phyloP scores from a whole-genome alignment of 2,888 invertebrate species.

The Ariolimax columbianus region DNA sequence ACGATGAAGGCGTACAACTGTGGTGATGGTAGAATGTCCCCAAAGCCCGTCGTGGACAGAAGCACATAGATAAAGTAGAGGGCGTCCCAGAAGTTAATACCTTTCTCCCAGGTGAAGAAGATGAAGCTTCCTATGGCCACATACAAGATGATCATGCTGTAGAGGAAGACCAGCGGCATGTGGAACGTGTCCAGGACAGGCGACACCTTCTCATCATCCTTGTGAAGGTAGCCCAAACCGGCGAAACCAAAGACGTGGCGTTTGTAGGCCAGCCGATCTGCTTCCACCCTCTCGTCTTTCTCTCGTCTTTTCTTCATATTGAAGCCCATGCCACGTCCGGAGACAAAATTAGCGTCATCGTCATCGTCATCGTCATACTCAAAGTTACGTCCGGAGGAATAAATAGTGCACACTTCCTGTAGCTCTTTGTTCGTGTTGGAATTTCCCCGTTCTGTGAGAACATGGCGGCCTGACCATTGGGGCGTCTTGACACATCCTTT shows the following conservation, averaged over 20 bases:
- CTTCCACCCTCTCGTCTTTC: neutral
- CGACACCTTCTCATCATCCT: neutral
- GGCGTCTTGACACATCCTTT: neutral
- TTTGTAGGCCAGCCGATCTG: neutral
- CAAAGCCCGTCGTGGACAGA: constrained; percentile 37
- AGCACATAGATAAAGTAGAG: constrained; percentile 41
- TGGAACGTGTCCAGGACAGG: neutral
- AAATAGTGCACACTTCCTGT: neutral
- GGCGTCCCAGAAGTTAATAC: neutral
- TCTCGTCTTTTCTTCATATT: neutral
- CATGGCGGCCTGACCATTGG: neutral
- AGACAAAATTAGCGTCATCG: neutral
- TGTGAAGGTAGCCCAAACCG: neutral
- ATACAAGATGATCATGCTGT: constrained; percentile 4
- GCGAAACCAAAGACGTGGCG: neutral
- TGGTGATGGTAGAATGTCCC: constrained; percentile 15
- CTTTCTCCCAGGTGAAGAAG: neutral
- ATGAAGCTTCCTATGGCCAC: constrained; percentile 12
- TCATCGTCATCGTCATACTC: neutral
- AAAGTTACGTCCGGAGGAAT: neutral
- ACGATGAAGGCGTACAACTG: neutral
- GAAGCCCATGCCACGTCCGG: neutral
- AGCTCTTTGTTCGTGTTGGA: neutral
- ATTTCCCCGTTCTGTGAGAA: neutral
- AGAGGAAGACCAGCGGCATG: constrained; percentile 20